A percentile compares a stretch with the other conserved stretches of the same genome.
Evolutionary conservation across 2,113 vertebrate species (phyloP).

Genomic region (Hemiscyllium ocellatum): DNA sequence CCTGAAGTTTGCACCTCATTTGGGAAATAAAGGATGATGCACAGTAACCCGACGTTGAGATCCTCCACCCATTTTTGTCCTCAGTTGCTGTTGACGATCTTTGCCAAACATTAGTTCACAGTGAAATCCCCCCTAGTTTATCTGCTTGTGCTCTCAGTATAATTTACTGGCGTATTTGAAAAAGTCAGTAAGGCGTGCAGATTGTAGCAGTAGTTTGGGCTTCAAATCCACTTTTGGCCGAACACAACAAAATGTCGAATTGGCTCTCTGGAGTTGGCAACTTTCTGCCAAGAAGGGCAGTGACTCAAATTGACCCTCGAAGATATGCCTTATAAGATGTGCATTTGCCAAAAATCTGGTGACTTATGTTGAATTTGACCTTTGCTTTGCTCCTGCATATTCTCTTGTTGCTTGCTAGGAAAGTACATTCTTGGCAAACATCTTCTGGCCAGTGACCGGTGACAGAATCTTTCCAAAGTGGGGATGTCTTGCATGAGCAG

Average conservation of each 20-base stretch:
- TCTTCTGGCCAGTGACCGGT: not conserved
- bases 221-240: not conserved
- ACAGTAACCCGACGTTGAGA: not conserved
- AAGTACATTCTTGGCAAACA: not conserved
- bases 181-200: not conserved
- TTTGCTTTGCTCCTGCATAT: not conserved
- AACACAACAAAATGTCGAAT: not conserved
- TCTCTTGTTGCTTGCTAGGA: not conserved
- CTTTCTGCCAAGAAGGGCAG: conserved; percentile 7
- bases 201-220: not conserved
- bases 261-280: not conserved
- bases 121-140: not conserved
- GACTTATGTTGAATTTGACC: not conserved
- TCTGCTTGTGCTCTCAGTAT: not conserved
- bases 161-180: not conserved
- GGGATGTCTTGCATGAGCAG: not conserved
- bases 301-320: conserved; percentile 5
- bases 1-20: not conserved
- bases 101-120: not conserved
- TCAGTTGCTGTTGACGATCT: conserved; percentile 3
- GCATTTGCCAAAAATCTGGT: conserved; percentile 23
- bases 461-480: not conserved
- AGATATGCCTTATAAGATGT: not conserved
- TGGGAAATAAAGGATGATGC: not conserved
- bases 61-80: not conserved